Evolutionary conservation across 2,113 vertebrate genomes (phyloP).

Genomic region (zebrafish (Danio rerio)): DNA sequence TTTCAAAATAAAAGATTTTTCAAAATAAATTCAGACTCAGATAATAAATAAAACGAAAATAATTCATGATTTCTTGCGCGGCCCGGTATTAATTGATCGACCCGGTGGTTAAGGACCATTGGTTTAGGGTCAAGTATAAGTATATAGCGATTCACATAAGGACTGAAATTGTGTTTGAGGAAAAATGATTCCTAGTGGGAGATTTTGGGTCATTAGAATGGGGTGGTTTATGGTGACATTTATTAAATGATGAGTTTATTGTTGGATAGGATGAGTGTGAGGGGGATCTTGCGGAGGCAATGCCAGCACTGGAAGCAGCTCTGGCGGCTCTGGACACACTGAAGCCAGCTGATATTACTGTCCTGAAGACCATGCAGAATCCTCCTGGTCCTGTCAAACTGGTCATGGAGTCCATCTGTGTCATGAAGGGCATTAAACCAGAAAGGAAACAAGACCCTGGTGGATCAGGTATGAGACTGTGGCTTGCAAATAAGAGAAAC

Average conservation of each 20-base stretch:
- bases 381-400: conserved; percentile 89
- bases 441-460: conserved; percentile 89
- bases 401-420: conserved; percentile 93
- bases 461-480: conserved; percentile 78
- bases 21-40: no score
- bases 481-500: neutral
- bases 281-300: conserved; percentile 88
- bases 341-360: conserved; percentile 87
- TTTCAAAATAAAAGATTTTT: no score
- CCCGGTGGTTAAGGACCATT: no score
- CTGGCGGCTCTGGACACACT: conserved; percentile 87
- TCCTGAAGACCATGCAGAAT: conserved; percentile 93
- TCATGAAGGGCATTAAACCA: conserved; percentile 88
- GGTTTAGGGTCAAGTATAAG: no score
- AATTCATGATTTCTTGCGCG: no score
- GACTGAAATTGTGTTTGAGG: no score
- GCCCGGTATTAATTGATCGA: no score
- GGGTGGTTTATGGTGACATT: neutral
- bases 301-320: conserved; percentile 88
- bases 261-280: conserved; percentile 86
- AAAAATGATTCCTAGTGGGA: no score
- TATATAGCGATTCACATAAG: no score
- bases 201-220: neutral
- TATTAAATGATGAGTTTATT: conserved; percentile 17
- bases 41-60: no score